These are phyloP conservation scores for Paelopatides confundens DNA, from an alignment of 53 echinoderm and acorn worm genomes.

Conservation along the genomic window DNA sequence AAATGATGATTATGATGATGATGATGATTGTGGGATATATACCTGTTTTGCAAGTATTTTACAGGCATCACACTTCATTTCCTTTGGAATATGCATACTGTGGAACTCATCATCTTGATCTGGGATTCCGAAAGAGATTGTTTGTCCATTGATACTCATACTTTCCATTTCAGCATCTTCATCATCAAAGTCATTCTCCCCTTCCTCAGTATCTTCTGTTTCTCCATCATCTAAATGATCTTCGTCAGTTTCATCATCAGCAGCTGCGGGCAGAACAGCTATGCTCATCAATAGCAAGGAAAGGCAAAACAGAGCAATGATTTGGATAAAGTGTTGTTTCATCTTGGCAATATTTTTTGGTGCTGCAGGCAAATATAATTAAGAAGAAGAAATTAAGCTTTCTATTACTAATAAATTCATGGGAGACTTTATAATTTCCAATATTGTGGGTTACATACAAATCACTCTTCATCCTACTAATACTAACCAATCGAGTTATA, in stretches of 20 bases:
- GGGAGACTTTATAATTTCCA: too few relatives aligned
- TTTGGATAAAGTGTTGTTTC: background rate
- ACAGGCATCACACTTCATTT: slow-evolving; percentile 93
- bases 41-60: slow-evolving; percentile 78
- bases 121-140: slow-evolving; percentile 69
- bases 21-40: background rate
- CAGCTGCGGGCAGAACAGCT: background rate
- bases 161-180: background rate
- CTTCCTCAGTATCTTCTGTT: background rate
- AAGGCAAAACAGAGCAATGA: background rate
- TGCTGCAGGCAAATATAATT: background rate
- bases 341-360: background rate
- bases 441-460: too few relatives aligned
- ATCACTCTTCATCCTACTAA: too few relatives aligned
- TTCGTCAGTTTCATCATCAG: slow-evolving; percentile 3
- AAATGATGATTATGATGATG: too few relatives aligned
- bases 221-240: background rate
- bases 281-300: background rate
- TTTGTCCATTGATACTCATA: slow-evolving; percentile 33
- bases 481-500: too few relatives aligned
- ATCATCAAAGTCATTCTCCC: slow-evolving; percentile 45
- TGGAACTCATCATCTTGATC: slow-evolving; percentile 86
- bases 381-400: too few relatives aligned
- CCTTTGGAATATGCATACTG: slow-evolving; percentile 78
- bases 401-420: too few relatives aligned